These are phyloP conservation scores for Sisyra terminalis DNA, from an alignment of 2,888 invertebrate species.

Conservation along the genomic window DNA sequence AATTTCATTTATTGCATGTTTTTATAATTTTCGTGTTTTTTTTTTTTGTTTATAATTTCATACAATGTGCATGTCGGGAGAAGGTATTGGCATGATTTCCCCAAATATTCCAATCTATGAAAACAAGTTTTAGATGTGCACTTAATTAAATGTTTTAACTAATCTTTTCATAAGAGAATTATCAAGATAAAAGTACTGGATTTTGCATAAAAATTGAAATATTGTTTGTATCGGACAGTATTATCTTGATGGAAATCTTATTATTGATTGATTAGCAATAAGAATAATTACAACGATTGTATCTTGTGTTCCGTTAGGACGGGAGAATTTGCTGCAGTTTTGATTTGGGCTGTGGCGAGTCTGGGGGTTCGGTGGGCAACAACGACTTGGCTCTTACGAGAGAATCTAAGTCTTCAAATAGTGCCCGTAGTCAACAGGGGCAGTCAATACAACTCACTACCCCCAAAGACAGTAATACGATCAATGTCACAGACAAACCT, in stretches of 20 bases:
- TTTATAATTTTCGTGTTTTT: background rate
- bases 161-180: background rate
- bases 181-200: background rate
- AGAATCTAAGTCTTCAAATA: constrained; percentile 3
- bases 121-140: background rate
- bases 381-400: constrained; percentile 22
- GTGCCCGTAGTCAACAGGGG: constrained; percentile 2
- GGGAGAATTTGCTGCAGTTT: constrained; percentile 30
- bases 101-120: no score
- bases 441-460: constrained; percentile 11
- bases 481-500: constrained; percentile 5
- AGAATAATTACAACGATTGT: background rate
- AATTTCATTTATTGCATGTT: no score
- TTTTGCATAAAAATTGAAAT: constrained; percentile 1
- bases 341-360: constrained; percentile 27
- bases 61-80: constrained; percentile 5
- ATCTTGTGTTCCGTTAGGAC: constrained; percentile 22
- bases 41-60: constrained; percentile 1
- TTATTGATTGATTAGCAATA: background rate
- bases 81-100: background rate
- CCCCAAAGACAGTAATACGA: constrained; percentile 3
- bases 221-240: background rate
- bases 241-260: background rate
- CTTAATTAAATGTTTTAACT: constrained; percentile 1
- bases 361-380: constrained; percentile 25